Conservation (phyloP, 2,797 vertebrate species). For the Cichlasoma orientale region DNA sequence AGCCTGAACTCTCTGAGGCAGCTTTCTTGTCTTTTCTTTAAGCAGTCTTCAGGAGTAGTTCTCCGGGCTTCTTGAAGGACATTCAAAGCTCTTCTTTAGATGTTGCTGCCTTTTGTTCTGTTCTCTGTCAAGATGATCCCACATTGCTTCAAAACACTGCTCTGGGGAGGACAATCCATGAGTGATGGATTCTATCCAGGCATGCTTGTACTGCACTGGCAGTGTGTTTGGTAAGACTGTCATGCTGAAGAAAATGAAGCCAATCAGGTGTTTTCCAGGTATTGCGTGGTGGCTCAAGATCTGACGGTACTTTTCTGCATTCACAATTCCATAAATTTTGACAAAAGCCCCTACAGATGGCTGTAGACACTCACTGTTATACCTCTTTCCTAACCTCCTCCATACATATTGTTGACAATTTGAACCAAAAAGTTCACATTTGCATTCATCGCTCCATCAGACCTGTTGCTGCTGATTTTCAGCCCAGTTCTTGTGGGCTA, state of each 20-base stretch:
- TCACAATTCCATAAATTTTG: no score
- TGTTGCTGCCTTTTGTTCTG: neutral
- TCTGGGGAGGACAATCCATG: neutral
- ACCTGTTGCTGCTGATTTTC: neutral
- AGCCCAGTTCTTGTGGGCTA: neutral
- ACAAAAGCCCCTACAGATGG: no score
- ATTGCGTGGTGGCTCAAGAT: no score
- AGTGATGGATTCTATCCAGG: neutral
- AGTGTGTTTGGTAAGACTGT: neutral
- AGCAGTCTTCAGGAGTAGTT: no score
- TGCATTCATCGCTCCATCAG: no score
- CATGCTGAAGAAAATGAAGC: neutral
- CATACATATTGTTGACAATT: no score
- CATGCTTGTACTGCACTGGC: neutral
- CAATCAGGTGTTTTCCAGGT: neutral
- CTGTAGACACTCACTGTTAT: no score
- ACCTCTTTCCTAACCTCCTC: no score
- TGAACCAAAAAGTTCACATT: no score
- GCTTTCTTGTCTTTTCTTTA: neutral
- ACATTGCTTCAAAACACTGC: neutral
- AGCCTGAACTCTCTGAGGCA: neutral
- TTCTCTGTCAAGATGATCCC: neutral
- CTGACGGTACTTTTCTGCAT: no score
- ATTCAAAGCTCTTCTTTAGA: neutral
- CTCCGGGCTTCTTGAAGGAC: neutral